Evolutionary conservation across 2,888 invertebrate species (phyloP).

Genomic region (Mesorhabditis spiculigera): DNA sequence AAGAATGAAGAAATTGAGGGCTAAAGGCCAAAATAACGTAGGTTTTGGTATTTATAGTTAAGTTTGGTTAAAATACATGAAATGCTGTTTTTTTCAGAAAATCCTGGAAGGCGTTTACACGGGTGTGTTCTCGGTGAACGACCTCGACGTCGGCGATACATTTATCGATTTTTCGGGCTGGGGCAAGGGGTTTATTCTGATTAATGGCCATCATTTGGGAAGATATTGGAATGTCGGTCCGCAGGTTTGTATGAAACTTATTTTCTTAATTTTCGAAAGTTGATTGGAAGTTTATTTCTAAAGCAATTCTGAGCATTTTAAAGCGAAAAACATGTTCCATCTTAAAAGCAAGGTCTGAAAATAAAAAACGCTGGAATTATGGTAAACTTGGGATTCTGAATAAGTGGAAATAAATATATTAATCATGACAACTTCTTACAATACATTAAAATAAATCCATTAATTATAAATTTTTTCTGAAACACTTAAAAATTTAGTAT

Average conservation of each 20-base stretch:
- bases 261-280: neutral
- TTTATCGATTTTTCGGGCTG: slow-evolving; percentile 45
- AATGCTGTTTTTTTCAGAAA: neutral
- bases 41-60: neutral
- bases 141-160: slow-evolving; percentile 34
- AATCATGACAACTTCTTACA: too few relatives aligned
- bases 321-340: too few relatives aligned
- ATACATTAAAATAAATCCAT: too few relatives aligned
- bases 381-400: too few relatives aligned
- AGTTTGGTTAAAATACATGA: neutral
- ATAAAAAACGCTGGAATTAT: too few relatives aligned
- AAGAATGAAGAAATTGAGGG: slow-evolving; percentile 3
- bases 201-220: slow-evolving; percentile 65
- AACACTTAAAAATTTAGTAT: neutral
- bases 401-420: too few relatives aligned
- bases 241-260: slow-evolving; percentile 13
- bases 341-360: too few relatives aligned
- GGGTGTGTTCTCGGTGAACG: slow-evolving; percentile 33
- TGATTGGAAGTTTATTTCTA: neutral
- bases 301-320: too few relatives aligned
- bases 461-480: too few relatives aligned
- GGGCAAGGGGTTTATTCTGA: slow-evolving; percentile 62
- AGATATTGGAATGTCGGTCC: slow-evolving; percentile 66
- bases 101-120: neutral
- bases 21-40: neutral